Conservation (phyloP, 2,888 invertebrate species). For the Spialia ferax region DNA sequence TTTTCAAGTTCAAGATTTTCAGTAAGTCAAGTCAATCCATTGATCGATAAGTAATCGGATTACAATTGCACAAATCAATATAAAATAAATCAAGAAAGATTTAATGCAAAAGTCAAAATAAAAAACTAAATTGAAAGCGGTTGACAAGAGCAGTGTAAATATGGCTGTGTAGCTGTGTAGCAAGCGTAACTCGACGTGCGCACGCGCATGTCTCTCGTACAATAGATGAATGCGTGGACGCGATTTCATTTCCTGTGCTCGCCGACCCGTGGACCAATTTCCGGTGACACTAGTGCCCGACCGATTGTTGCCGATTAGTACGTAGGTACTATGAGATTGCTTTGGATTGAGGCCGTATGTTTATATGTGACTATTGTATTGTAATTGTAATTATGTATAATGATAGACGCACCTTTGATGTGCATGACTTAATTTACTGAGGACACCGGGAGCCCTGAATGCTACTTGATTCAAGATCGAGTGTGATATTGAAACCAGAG, state of each 20-base stretch:
- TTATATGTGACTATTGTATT: not conserved
- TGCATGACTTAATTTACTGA: not conserved
- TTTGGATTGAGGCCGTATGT: constrained; percentile 40
- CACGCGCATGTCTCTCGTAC: constrained; percentile 53
- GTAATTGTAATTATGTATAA: not conserved
- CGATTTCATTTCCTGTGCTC: constrained; percentile 84
- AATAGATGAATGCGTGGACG: constrained; percentile 78
- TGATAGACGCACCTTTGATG: not conserved
- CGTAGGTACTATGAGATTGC: constrained; percentile 52
- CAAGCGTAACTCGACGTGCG: constrained; percentile 50
- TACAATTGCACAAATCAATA: too few species aligned
- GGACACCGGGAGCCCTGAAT: not conserved
- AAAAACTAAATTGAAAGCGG: not conserved
- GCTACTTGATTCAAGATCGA: constrained; percentile 4
- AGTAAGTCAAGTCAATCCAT: too few species aligned
- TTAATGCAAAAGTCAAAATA: not conserved
- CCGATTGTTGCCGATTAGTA: constrained; percentile 56
- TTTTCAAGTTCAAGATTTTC: too few species aligned
- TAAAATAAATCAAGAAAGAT: too few species aligned
- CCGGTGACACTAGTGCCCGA: constrained; percentile 57
- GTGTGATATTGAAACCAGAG: constrained; percentile 5
- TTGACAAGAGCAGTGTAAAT: constrained; percentile 4
- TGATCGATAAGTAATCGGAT: too few species aligned
- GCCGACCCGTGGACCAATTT: constrained; percentile 79
- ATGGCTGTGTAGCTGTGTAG: not conserved